phyloP scores from a whole-genome alignment of 2,888 invertebrate genomes.

The Lepidochrysops patricia region DNA sequence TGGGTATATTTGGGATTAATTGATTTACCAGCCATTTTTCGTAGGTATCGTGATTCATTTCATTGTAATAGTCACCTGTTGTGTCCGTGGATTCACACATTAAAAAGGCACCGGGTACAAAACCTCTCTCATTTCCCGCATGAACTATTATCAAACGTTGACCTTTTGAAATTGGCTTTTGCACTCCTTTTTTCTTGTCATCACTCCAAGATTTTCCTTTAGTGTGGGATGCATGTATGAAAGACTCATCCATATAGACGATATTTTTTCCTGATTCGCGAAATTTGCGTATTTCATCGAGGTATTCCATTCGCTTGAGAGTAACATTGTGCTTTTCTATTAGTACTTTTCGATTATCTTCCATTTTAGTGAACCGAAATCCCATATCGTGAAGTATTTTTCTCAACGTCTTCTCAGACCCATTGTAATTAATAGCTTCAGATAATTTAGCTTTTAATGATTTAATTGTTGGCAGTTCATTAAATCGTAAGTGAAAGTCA shows the following conservation, averaged over 20 bases:
- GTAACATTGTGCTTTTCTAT: neutral
- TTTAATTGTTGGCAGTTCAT: constrained; percentile 21
- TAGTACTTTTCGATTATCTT: neutral
- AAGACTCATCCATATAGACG: neutral
- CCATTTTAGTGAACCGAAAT: neutral
- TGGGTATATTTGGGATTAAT: too few relatives aligned
- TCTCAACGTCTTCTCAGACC: constrained; percentile 23
- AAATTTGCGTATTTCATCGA: neutral
- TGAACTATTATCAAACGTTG: neutral
- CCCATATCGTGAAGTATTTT: constrained; percentile 20
- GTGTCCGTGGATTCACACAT: neutral
- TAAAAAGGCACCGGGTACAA: neutral
- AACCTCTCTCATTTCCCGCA: neutral
- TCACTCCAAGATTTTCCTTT: neutral
- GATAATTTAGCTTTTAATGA: constrained; percentile 22
- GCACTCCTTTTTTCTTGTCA: neutral
- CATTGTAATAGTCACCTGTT: neutral
- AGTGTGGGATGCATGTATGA: neutral
- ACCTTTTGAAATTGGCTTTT: neutral
- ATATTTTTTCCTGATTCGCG: neutral
- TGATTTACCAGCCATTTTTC: too few relatives aligned
- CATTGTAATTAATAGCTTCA: constrained; percentile 22
- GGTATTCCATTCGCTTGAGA: neutral
- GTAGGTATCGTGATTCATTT: neutral
- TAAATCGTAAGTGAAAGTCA: constrained; percentile 18